Conservation (phyloP, 2,113 vertebrate genomes). For the Rhineura floridana region DNA sequence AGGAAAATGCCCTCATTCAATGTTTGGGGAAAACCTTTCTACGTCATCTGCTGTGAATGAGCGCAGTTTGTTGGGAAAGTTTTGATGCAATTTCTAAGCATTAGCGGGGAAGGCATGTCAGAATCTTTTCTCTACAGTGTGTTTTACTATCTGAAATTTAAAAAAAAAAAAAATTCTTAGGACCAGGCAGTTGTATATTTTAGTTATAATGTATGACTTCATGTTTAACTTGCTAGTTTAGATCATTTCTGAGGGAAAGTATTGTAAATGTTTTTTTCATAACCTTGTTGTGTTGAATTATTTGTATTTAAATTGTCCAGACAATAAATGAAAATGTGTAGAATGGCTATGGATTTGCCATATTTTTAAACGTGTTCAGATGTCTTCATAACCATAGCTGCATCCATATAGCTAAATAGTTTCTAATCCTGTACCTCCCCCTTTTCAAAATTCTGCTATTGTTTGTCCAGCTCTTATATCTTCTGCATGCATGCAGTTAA, state of each 20-base stretch:
- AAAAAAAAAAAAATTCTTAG: slow-evolving; percentile 91
- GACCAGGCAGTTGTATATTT: slow-evolving; percentile 97
- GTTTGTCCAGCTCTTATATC: not conserved
- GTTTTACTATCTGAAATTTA: slow-evolving; percentile 96
- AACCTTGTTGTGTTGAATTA: slow-evolving; percentile 99
- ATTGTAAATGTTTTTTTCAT: slow-evolving; percentile 85
- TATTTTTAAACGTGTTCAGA: slow-evolving; percentile 81
- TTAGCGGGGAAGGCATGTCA: slow-evolving; percentile 97
- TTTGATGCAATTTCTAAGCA: slow-evolving; percentile 93
- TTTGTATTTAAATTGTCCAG: slow-evolving; percentile 99
- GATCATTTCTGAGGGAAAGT: slow-evolving; percentile 95
- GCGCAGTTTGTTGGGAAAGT: slow-evolving; percentile 80
- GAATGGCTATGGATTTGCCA: slow-evolving; percentile 83
- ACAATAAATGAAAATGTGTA: slow-evolving; percentile 99
- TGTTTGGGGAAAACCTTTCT: slow-evolving; percentile 81
- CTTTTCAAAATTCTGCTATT: not conserved
- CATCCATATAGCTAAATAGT: slow-evolving; percentile 34
- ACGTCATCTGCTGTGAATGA: slow-evolving; percentile 83
- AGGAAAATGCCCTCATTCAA: slow-evolving; percentile 79
- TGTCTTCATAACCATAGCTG: slow-evolving; percentile 61
- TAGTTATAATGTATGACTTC: slow-evolving; percentile 99
- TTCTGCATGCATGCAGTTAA: not conserved
- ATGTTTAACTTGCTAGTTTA: slow-evolving; percentile 99
- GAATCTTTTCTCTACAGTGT: slow-evolving; percentile 94
- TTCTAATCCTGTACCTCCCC: not conserved